Evolutionary conservation across 2,888 invertebrate species (phyloP).

Genomic region (Erebia aethiops): DNA sequence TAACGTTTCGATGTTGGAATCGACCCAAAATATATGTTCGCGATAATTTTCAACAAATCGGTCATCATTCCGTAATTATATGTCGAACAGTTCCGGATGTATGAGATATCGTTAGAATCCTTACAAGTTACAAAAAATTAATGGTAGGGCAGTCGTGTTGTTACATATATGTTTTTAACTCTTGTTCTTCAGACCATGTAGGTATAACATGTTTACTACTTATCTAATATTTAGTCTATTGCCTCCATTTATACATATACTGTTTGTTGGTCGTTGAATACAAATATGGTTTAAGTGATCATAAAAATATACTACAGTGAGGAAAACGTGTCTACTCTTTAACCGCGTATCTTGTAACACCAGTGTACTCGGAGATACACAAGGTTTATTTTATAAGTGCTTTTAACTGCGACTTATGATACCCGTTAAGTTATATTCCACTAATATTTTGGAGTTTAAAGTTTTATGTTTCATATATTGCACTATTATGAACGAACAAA

Average conservation of each 20-base stretch:
- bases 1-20: too few species aligned
- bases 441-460: slow-evolving; percentile 5
- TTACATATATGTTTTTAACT: too few species aligned
- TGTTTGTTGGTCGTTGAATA: slow-evolving; percentile 9
- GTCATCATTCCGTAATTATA: too few species aligned
- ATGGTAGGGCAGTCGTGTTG: too few species aligned
- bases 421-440: not conserved
- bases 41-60: too few species aligned
- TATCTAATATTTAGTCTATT: not conserved
- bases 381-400: slow-evolving; percentile 14
- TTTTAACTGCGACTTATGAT: slow-evolving; percentile 11
- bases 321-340: slow-evolving; percentile 23
- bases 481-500: not conserved
- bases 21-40: too few species aligned
- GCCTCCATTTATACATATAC: not conserved
- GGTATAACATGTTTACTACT: too few species aligned
- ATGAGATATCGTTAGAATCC: too few species aligned
- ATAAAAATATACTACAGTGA: slow-evolving; percentile 22
- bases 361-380: slow-evolving; percentile 10
- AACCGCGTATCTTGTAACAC: slow-evolving; percentile 13
- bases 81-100: too few species aligned
- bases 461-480: not conserved
- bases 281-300: slow-evolving; percentile 11
- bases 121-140: too few species aligned
- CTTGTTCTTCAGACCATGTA: too few species aligned